Percentiles rank a stretch among this genome's conserved stretches.
Conservation (phyloP, 2,797 vertebrate genomes). For the Aselliscus stoliczkanus region DNA sequence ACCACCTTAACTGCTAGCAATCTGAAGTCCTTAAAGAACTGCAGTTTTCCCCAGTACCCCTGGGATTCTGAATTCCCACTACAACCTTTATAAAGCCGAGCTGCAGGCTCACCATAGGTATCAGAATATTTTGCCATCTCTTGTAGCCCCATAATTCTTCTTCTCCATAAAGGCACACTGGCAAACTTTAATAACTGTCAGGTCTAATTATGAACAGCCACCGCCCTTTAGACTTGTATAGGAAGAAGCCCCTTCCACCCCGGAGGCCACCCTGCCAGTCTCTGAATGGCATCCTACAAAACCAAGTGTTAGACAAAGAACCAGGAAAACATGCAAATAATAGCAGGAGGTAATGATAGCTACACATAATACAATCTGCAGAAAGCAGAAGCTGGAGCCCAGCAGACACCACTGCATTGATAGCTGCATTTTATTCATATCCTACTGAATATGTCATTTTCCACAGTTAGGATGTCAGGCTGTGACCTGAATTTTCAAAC, state of each 20-base stretch:
- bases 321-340: constrained; percentile 16
- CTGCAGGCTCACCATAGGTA: not conserved
- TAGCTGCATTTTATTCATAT: constrained; percentile 39
- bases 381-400: constrained; percentile 34
- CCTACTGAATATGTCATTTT: constrained; percentile 52
- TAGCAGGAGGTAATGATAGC: constrained; percentile 18
- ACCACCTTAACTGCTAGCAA: not conserved
- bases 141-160: not conserved
- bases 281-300: constrained; percentile 38
- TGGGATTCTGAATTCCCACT: not conserved
- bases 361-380: constrained; percentile 54
- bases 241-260: constrained; percentile 36
- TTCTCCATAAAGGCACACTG: constrained; percentile 9
- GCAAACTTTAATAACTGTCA: constrained; percentile 61
- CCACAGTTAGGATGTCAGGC: constrained; percentile 23
- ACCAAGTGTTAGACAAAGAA: constrained; percentile 56
- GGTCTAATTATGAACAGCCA: constrained; percentile 53
- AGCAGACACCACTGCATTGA: constrained; percentile 32
- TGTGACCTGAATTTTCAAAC: constrained; percentile 64
- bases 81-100: not conserved
- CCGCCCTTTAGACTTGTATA: constrained; percentile 50
- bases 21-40: not conserved
- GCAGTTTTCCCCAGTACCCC: not conserved
- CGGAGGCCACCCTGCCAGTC: not conserved
- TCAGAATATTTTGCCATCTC: not conserved